Evolutionary conservation across 2,888 invertebrate genomes (phyloP), one percentile per base, ranked within the genome.

Genomic region (Stenodera caucasica): DNA sequence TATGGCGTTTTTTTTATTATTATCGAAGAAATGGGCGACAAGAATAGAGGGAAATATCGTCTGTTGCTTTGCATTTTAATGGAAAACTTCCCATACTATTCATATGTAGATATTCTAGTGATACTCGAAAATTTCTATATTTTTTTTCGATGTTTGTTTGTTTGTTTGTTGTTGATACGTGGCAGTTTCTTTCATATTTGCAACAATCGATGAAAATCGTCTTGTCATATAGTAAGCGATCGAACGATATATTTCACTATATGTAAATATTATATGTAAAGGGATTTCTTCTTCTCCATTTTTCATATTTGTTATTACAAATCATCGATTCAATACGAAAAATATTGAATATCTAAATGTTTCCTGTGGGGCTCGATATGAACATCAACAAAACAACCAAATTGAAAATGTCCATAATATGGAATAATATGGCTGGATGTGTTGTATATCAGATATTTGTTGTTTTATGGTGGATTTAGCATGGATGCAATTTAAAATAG

Each of bases 41-140:
- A 21, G 21, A 45, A 45, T 45, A 21, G 6, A 14, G 35, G 35
- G 14, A 35, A 35, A 12, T 15, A 29, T 29, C 3, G 45, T 45
- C 11, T 21, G 45, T 45, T 45, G 45, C 45, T 45, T 45, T 45
- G 45, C 45, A 45, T 45, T 45, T 45, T 45, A 45, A 45, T 45
- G 12, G 45, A 45, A 45, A 21, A 45, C 45, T 45, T 21, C 21
- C 7, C 45, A 21, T 40, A 9, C 40, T 40, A 18, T 45, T 45
- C 45, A 45, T 45, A 45, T 45, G 45, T 45, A 45, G 45, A 35
- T 21, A 18, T 18, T 7, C 37, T 21, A 45, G 18, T 21, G 45
- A 45, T 45, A 21, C 45, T 45, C 9, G 1, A 45, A 21, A 45
- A 45, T 26, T 26, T 26, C 26, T 11, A 21, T 14, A 40, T 1